A percentile compares a stretch with the other conserved stretches of the same genome.
These are phyloP conservation scores for Sinocyclocheilus anophthalmus DNA, from an alignment of 2,113 vertebrate species.

Conservation along the genomic window DNA sequence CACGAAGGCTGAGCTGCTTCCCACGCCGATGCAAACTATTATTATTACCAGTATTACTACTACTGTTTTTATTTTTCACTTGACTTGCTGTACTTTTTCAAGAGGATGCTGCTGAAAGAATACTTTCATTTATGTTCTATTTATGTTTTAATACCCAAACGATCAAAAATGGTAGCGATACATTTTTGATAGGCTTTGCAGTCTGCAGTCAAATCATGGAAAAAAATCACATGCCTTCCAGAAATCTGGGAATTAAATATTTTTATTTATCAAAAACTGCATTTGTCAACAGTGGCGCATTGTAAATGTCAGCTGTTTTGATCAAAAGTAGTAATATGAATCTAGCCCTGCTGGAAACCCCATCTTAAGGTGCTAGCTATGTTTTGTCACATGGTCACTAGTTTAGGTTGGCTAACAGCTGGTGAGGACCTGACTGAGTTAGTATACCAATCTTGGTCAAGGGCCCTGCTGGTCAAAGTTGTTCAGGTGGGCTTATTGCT, in stretches of 20 bases:
- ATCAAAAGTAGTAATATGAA: background rate
- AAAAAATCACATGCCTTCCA: background rate
- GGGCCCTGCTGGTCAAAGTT: background rate
- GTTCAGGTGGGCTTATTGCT: background rate
- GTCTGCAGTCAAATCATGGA: slow-evolving; percentile 67
- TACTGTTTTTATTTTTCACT: slow-evolving; percentile 48
- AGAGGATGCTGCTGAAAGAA: slow-evolving; percentile 59
- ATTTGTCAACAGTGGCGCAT: background rate
- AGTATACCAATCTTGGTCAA: background rate
- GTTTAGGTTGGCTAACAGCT: background rate
- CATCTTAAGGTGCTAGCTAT: background rate
- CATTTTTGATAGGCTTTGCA: slow-evolving; percentile 88
- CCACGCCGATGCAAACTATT: slow-evolving; percentile 55
- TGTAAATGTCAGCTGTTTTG: background rate
- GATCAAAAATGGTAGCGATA: slow-evolving; percentile 76
- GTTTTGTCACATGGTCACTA: background rate
- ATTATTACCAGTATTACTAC: slow-evolving; percentile 58
- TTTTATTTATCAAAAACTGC: background rate
- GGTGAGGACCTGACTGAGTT: background rate
- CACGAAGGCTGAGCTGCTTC: slow-evolving; percentile 80
- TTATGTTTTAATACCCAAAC: slow-evolving; percentile 57
- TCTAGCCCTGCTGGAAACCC: background rate
- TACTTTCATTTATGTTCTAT: slow-evolving; percentile 54
- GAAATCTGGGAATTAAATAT: background rate
- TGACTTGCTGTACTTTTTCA: slow-evolving; percentile 45